Conservation (phyloP, 2,113 vertebrate genomes). For the Platysternon megacephalum region DNA sequence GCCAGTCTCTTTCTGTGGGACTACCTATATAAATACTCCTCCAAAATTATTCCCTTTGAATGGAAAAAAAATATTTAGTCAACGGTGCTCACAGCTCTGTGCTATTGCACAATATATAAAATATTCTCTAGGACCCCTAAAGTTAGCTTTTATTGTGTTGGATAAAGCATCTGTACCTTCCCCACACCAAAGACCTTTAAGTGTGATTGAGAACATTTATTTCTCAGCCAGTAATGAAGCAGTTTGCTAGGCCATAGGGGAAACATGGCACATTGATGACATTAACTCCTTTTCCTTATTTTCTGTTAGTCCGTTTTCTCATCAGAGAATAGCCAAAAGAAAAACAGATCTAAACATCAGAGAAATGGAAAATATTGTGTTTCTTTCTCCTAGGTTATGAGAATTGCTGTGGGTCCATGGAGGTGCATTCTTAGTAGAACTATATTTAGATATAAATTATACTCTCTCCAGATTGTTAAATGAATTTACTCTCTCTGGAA, state of each 20-base stretch:
- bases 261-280: neutral
- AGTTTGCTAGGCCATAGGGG: neutral
- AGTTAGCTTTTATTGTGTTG: neutral
- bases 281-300: neutral
- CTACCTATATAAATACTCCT: rapidly evolving
- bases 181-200: neutral
- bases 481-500: conserved; percentile 56
- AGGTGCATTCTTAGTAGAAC: neutral
- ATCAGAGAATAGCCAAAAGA: neutral
- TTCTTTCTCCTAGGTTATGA: neutral
- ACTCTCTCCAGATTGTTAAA: conserved; percentile 26
- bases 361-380: neutral
- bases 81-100: neutral
- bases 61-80: conserved; percentile 3
- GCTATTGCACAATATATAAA: neutral
- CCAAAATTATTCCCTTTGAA: neutral
- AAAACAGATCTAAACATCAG: neutral
- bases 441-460: conserved; percentile 48
- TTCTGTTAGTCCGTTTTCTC: neutral
- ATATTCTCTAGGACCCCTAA: neutral
- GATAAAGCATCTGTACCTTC: neutral
- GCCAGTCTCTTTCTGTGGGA: neutral
- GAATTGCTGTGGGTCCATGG: neutral
- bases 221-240: neutral
- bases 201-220: neutral